Conservation (phyloP, 2,113 vertebrate genomes). For the Nothocercus nigrocapillus region DNA sequence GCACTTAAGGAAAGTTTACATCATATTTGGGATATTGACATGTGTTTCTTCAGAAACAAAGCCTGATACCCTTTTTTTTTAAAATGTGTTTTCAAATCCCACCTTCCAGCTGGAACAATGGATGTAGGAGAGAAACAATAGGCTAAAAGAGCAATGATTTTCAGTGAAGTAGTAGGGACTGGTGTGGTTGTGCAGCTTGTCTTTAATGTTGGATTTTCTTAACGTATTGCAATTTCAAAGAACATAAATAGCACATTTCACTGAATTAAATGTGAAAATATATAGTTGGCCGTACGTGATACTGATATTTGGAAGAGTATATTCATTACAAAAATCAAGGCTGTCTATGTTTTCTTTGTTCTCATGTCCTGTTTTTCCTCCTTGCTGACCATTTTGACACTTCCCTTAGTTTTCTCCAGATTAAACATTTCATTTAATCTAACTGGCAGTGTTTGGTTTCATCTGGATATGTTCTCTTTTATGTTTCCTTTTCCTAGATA, state of each 20-base stretch:
- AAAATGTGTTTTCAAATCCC: neutral
- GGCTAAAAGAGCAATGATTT: neutral
- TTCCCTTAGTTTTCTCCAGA: neutral
- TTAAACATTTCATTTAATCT: neutral
- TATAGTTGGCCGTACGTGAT: neutral
- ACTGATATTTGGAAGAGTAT: slow-evolving; percentile 11
- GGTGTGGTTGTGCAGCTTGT: neutral
- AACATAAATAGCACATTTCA: slow-evolving; percentile 17
- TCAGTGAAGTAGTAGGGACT: neutral
- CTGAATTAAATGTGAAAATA: slow-evolving; percentile 8
- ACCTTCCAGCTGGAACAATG: neutral
- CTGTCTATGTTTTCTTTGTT: neutral
- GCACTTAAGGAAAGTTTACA: slow-evolving; percentile 2
- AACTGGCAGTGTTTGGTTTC: neutral
- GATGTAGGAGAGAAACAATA: neutral
- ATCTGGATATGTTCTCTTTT: neutral
- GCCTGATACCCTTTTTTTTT: neutral
- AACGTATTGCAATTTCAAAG: neutral
- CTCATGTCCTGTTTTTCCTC: slow-evolving; percentile 29
- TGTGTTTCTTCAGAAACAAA: slow-evolving; percentile 12
- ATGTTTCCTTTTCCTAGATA: neutral
- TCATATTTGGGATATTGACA: neutral
- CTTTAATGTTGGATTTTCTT: neutral
- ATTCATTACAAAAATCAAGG: slow-evolving; percentile 14
- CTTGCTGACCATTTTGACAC: neutral